These are phyloP conservation scores for Nowickia ferox DNA, from an alignment of 2,888 invertebrate genomes.

Conservation along the genomic window DNA sequence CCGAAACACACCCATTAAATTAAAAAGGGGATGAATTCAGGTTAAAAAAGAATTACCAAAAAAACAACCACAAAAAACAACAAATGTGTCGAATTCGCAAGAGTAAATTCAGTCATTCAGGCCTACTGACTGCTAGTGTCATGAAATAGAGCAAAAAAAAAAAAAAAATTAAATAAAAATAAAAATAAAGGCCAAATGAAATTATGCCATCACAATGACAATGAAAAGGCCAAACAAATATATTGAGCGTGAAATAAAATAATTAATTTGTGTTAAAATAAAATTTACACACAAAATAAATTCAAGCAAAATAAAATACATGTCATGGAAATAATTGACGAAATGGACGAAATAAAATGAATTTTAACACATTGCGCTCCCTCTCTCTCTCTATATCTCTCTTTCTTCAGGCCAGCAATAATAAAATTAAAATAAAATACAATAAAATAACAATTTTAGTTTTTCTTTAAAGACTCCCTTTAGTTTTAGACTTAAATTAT, in stretches of 20 bases:
- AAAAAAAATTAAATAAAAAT: background rate
- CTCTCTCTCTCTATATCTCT: background rate
- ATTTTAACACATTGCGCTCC: slow-evolving; percentile 1
- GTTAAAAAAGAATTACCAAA: slow-evolving; percentile 33
- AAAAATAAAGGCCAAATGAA: slow-evolving; percentile 16
- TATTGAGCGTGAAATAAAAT: slow-evolving; percentile 71
- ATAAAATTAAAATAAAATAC: slow-evolving; percentile 15
- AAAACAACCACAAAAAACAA: slow-evolving; percentile 41
- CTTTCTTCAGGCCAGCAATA: background rate
- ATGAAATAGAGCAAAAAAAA: slow-evolving; percentile 22
- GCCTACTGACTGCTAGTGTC: slow-evolving; percentile 38
- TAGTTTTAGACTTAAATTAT: background rate
- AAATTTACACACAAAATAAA: slow-evolving; percentile 51
- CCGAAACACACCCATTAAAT: background rate
- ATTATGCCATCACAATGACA: slow-evolving; percentile 65
- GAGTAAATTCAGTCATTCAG: slow-evolving; percentile 17
- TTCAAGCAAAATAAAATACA: slow-evolving; percentile 26
- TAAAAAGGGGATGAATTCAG: slow-evolving; percentile 25
- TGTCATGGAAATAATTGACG: background rate
- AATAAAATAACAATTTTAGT: slow-evolving; percentile 14
- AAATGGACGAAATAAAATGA: background rate
- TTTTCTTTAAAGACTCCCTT: background rate
- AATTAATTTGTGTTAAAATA: slow-evolving; percentile 53
- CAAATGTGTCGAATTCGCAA: slow-evolving; percentile 24
- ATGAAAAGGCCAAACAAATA: slow-evolving; percentile 59